phyloP scores from a whole-genome alignment of 2,797 vertebrate species.

The Phoxinus dragarum region DNA sequence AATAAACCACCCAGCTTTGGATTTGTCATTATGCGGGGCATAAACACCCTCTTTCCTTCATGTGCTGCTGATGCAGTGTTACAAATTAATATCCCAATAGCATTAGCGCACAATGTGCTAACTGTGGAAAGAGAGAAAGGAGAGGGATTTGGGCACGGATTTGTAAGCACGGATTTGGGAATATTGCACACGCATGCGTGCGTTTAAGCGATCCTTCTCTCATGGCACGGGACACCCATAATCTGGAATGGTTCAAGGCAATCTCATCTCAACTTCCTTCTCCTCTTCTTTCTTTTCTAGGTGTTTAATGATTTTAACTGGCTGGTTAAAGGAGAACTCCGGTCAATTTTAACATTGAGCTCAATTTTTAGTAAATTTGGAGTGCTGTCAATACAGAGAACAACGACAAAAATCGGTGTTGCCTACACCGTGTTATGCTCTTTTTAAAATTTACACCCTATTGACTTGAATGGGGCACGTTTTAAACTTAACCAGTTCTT shows the following conservation, averaged over 20 bases:
- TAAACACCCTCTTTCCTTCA: conserved; percentile 45
- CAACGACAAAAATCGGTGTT: too few species aligned
- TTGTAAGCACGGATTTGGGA: conserved; percentile 56
- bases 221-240: neutral
- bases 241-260: conserved; percentile 25
- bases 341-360: too few species aligned
- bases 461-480: too few species aligned
- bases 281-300: neutral
- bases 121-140: conserved; percentile 61
- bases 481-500: too few species aligned
- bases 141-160: conserved; percentile 39
- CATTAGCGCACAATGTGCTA: conserved; percentile 57
- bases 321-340: too few species aligned
- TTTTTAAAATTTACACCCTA: too few species aligned
- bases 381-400: too few species aligned
- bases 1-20: conserved; percentile 56
- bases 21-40: conserved; percentile 46
- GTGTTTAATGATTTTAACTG: conserved; percentile 4
- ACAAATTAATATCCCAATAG: conserved; percentile 69
- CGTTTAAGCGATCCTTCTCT: conserved; percentile 20
- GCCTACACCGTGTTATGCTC: too few species aligned
- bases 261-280: neutral
- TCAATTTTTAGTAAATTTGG: too few species aligned
- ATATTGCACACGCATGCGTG: conserved; percentile 22
- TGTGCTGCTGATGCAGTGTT: conserved; percentile 60